phyloP scores from a whole-genome alignment of 2,888 invertebrate species.

The Erpobdella octoculata region DNA sequence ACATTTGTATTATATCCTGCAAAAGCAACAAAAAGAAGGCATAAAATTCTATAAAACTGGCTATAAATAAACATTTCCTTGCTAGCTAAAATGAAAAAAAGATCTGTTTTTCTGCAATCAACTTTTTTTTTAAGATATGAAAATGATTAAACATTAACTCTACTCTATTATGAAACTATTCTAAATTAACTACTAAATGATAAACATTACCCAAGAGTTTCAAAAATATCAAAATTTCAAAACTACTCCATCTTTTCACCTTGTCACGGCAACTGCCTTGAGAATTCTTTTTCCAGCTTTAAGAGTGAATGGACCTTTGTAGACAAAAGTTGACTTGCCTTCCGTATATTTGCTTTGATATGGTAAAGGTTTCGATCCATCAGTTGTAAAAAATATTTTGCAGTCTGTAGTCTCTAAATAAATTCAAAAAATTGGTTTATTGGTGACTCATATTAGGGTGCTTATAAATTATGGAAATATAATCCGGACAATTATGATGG shows the following conservation, averaged over 20 bases:
- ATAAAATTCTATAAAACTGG: no score
- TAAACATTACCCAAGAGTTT: not conserved
- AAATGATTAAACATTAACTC: not conserved
- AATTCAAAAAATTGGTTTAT: no score
- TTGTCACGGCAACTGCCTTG: constrained; percentile 49
- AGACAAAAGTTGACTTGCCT: constrained; percentile 49
- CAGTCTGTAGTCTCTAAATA: constrained; percentile 47
- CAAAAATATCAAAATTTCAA: not conserved
- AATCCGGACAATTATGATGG: no score
- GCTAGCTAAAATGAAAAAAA: no score
- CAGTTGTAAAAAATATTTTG: constrained; percentile 51
- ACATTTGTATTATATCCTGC: no score
- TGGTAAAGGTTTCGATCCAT: constrained; percentile 51
- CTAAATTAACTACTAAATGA: not conserved
- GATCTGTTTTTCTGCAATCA: not conserved
- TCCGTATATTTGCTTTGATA: constrained; percentile 48
- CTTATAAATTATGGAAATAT: no score
- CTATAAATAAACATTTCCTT: no score
- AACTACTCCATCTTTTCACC: constrained; percentile 38
- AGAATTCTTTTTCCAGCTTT: constrained; percentile 49
- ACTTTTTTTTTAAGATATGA: not conserved
- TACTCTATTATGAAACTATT: not conserved
- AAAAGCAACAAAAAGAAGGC: no score
- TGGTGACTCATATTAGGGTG: no score
- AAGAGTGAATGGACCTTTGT: constrained; percentile 50